phyloP scores from a whole-genome alignment of 2,113 vertebrate genomes.

The Oncorhynchus gorbuscha region DNA sequence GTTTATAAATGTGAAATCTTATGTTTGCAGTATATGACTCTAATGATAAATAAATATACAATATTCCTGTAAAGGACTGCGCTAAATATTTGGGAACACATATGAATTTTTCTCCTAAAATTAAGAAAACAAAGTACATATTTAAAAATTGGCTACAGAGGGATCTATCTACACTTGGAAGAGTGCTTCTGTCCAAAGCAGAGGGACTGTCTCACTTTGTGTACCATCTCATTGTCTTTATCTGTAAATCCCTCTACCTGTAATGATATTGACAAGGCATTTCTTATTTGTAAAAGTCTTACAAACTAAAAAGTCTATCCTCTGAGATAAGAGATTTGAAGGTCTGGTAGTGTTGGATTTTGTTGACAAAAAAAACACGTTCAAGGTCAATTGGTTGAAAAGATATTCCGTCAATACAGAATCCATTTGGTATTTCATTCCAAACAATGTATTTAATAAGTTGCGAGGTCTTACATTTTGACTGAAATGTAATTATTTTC shows the following conservation, averaged over 20 bases:
- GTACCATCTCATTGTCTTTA: background rate
- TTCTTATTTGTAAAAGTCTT: background rate
- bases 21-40: background rate
- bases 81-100: background rate
- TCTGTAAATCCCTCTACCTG: slow-evolving; percentile 2
- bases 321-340: background rate
- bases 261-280: background rate
- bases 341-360: slow-evolving; percentile 5
- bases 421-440: slow-evolving; percentile 8
- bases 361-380: background rate
- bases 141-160: slow-evolving; percentile 11
- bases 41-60: background rate
- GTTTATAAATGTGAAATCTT: background rate
- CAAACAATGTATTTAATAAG: background rate
- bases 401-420: background rate
- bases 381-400: slow-evolving; percentile 10
- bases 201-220: slow-evolving; percentile 7
- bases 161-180: background rate
- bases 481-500: slow-evolving; percentile 8
- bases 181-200: slow-evolving; percentile 12
- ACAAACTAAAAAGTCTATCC: too few species aligned
- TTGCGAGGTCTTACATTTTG: background rate
- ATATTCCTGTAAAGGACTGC: background rate
- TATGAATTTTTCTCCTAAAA: background rate
- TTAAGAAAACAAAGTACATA: slow-evolving; percentile 2